Base-by-base conservation (phyloP, 2,888 invertebrate genomes). In the Perdita meconis region DNA sequence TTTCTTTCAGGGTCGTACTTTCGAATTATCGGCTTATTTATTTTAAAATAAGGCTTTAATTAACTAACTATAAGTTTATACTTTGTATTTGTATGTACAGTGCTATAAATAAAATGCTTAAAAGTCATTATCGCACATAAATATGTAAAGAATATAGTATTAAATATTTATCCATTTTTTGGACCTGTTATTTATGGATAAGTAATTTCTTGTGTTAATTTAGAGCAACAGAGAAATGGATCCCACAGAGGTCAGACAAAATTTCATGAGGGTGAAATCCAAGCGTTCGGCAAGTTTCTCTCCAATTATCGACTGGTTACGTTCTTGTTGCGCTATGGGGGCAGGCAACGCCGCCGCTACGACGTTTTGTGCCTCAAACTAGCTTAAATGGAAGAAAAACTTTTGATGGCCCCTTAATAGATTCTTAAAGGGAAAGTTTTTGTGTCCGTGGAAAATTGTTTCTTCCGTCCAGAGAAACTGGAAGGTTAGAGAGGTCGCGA, bases 221-320 rank as follows among this genome's bases (percentile, higher is more conserved):
- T n/a, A n/a, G n/a, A n/a, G n/a, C n/a, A n/a, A n/a, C n/a, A n/a
- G n/a, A n/a, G n/a, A n/a, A 47, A 24, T 13, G 13, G 4, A n/a
- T 1, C 1, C 16, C 16, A 6, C 1, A 1, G 8, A 12, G 19
- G 34, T 40, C 36, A n/a, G 24, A n/a, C 4, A 63, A 57, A 68
- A 56, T 50, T 77, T 36, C 44, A 51, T 53, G 16, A 6, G 3
- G 19, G n/a, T 38, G 5, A 57, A 60, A 65, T 76, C 56, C 65
- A 1, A 51, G 51, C 44, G 34, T 56, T 34, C 56, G 44, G 42
- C 57, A 57, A 78, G 78, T 65, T 77, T 44, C 56, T 66, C 61
- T 61, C 61, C 77, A 76, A 78, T 78, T 70, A 77, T 78, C 77
- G 70, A 77, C 64, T 70, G 30, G 78, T 71, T 78, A 78, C 66